Conservation (phyloP, 2,113 vertebrate species). For the Ptyas mucosa region DNA sequence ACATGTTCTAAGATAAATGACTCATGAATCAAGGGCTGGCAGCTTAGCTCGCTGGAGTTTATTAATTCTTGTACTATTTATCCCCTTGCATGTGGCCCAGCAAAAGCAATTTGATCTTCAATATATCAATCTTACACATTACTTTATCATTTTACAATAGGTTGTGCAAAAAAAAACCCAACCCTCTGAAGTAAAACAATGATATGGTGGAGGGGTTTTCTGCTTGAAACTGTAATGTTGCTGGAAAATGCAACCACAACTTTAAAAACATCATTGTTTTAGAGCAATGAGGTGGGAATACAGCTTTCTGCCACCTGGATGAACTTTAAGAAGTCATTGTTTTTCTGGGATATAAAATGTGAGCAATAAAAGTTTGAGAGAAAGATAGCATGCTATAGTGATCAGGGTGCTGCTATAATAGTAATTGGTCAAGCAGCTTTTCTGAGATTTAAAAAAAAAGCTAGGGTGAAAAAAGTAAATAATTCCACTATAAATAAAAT, state of each 20-base stretch:
- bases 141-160: conserved; percentile 17
- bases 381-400: not conserved
- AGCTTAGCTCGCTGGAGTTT: conserved; percentile 22
- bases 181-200: not conserved
- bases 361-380: not conserved
- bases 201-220: conserved; percentile 14
- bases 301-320: not conserved
- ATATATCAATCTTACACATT: not conserved
- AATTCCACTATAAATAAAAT: not conserved
- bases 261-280: not conserved
- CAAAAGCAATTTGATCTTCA: conserved; percentile 25
- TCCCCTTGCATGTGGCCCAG: not conserved
- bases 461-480: not conserved
- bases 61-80: conserved; percentile 16
- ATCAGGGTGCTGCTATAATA: not conserved
- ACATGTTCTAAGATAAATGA: conserved; percentile 3
- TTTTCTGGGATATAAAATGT: not conserved
- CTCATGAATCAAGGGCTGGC: conserved; percentile 28
- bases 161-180: conserved; percentile 8
- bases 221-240: not conserved
- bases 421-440: not conserved
- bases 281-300: not conserved
- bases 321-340: not conserved
- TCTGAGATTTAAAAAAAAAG: not conserved
- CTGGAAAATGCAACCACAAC: not conserved